A percentile compares a stretch with the other conserved stretches of the same genome.
Evolutionary conservation across 2,888 invertebrate species (phyloP).

Genomic region (Volucella inflata): DNA sequence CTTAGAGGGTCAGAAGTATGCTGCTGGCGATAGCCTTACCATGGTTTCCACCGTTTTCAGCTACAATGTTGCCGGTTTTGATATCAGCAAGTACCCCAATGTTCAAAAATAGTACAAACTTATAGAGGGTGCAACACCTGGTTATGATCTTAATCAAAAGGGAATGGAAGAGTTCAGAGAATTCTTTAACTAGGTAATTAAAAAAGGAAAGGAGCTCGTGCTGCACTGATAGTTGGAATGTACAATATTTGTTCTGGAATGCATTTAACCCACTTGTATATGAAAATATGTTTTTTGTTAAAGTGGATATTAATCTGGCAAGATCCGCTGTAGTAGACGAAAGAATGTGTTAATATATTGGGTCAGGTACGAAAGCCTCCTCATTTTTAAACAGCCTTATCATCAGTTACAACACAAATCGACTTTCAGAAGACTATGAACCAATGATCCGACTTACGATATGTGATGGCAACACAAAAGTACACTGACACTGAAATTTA

Average conservation of each 20-base stretch:
- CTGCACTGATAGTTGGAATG: constrained; percentile 26
- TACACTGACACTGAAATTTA: too few species aligned
- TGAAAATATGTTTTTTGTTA: neutral
- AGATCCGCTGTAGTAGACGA: too few species aligned
- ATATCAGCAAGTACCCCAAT: constrained; percentile 88
- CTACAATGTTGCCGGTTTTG: constrained; percentile 87
- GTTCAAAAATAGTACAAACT: constrained; percentile 87
- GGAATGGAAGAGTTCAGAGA: constrained; percentile 86
- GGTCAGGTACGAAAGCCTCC: too few species aligned
- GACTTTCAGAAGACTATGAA: too few species aligned
- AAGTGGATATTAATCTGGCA: too few species aligned
- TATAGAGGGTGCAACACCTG: constrained; percentile 85
- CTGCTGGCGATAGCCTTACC: constrained; percentile 90
- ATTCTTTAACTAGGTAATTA: constrained; percentile 77
- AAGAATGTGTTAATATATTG: too few species aligned
- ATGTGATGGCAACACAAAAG: too few species aligned
- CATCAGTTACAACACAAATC: too few species aligned
- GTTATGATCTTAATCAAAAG: constrained; percentile 86
- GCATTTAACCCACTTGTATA: constrained; percentile 49
- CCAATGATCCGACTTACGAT: too few species aligned
- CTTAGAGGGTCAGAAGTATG: constrained; percentile 88
- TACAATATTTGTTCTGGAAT: constrained; percentile 62
- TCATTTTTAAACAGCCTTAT: too few species aligned
- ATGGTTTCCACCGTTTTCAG: constrained; percentile 90
- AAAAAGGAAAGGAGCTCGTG: constrained; percentile 10